phyloP scores from a whole-genome alignment of 2,797 vertebrate species.

The Austrolebias charrua region DNA sequence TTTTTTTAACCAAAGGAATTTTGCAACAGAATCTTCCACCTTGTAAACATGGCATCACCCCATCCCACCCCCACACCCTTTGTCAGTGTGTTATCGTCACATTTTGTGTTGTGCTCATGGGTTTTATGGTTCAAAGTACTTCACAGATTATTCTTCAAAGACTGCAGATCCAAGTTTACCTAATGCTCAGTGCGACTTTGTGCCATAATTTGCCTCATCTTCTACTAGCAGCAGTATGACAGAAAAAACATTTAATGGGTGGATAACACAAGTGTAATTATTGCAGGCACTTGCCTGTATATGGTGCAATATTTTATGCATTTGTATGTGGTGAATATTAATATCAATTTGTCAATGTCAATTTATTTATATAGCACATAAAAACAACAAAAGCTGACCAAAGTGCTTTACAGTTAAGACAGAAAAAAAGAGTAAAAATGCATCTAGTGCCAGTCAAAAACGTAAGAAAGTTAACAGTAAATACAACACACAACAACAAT shows the following conservation, averaged over 20 bases:
- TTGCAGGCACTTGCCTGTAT: too few relatives aligned
- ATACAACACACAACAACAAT: too few relatives aligned
- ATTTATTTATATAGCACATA: too few relatives aligned
- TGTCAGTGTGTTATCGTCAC: not conserved
- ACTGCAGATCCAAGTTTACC: not conserved
- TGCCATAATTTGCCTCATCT: not conserved
- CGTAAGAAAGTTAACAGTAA: too few relatives aligned
- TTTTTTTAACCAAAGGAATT: conserved; percentile 8
- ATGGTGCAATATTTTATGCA: not conserved
- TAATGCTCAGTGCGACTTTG: not conserved
- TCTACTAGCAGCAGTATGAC: not conserved
- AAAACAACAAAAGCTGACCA: too few relatives aligned
- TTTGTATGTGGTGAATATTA: not conserved
- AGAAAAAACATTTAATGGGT: not conserved
- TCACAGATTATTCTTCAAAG: not conserved
- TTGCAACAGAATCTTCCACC: conserved; percentile 41
- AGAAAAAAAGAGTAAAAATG: too few relatives aligned
- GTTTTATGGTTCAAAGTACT: not conserved
- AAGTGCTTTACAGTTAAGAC: too few relatives aligned
- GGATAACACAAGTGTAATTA: too few relatives aligned
- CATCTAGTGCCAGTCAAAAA: too few relatives aligned
- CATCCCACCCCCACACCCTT: conserved; percentile 5
- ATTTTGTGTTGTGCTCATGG: not conserved
- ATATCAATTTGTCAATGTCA: too few relatives aligned
- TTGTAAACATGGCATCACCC: conserved; percentile 12